phyloP scores from a whole-genome alignment of 37 sponge, comb jelly and placozoan genomes.

The Hormiphora californensis region DNA sequence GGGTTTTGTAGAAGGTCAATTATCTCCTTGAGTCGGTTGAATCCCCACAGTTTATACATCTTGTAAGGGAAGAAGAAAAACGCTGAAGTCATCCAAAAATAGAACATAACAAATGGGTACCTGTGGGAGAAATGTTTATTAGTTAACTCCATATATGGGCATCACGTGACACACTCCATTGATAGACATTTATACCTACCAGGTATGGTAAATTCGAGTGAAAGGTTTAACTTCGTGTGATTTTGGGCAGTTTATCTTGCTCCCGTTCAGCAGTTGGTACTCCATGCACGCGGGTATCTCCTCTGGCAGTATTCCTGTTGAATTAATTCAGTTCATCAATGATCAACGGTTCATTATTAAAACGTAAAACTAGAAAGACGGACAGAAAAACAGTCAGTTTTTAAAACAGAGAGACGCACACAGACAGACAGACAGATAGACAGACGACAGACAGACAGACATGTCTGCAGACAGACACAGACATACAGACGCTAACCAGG shows the following conservation, averaged over 20 bases:
- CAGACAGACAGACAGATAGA: too few relatives aligned
- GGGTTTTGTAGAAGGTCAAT: slow-evolving; percentile 22
- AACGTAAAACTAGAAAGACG: too few relatives aligned
- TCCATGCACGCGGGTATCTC: slow-evolving; percentile 21
- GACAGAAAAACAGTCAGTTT: too few relatives aligned
- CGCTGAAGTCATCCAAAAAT: neutral
- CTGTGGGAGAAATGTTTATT: neutral
- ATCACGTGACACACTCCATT: neutral
- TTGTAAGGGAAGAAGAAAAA: slow-evolving; percentile 6
- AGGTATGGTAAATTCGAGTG: slow-evolving; percentile 26
- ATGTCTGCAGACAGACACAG: too few relatives aligned
- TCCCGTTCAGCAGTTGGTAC: neutral
- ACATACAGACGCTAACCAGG: neutral
- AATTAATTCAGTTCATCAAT: too few relatives aligned
- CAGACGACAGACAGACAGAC: too few relatives aligned
- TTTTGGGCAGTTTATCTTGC: slow-evolving; percentile 1
- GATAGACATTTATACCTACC: neutral
- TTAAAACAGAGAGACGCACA: too few relatives aligned
- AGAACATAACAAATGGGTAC: slow-evolving; percentile 37
- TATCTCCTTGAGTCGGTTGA: slow-evolving; percentile 1
- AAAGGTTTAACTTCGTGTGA: slow-evolving; percentile 12
- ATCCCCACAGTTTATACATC: slow-evolving; percentile 30
- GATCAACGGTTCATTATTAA: too few relatives aligned
- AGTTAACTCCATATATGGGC: too few relatives aligned
- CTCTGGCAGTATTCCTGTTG: slow-evolving; percentile 2